phyloP scores from a whole-genome alignment of 2,797 vertebrate genomes.

The Eupleurogrammus muticus region DNA sequence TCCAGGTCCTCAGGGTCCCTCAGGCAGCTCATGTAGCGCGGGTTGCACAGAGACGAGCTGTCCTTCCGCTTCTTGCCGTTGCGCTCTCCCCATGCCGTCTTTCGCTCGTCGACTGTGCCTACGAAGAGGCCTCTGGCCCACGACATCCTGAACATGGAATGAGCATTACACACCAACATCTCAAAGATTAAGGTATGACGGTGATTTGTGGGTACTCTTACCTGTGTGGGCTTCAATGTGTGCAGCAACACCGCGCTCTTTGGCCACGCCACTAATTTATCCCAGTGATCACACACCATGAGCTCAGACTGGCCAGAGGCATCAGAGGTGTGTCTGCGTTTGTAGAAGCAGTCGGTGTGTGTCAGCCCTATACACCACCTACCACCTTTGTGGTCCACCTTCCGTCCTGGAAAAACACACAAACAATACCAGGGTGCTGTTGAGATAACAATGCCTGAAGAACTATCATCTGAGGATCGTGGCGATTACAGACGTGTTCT shows the following conservation, averaged over 20 bases:
- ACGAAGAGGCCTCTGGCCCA: constrained; percentile 95
- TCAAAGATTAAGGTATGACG: not conserved
- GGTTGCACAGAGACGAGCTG: constrained; percentile 88
- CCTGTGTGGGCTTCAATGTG: constrained; percentile 80
- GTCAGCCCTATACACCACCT: constrained; percentile 37
- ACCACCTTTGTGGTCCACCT: constrained; percentile 40
- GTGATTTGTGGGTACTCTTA: constrained; percentile 55
- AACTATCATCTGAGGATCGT: constrained; percentile 8
- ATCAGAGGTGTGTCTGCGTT: constrained; percentile 62
- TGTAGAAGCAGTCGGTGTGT: constrained; percentile 51
- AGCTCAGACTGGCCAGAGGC: constrained; percentile 69
- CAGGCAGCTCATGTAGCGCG: constrained; percentile 96
- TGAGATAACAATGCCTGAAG: constrained; percentile 23
- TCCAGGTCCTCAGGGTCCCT: constrained; percentile 89
- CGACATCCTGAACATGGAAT: constrained; percentile 88
- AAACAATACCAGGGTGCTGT: constrained; percentile 42
- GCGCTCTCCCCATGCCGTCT: constrained; percentile 96
- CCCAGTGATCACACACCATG: constrained; percentile 76
- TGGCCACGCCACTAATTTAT: constrained; percentile 82
- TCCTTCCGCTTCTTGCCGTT: constrained; percentile 92
- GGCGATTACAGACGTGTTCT: constrained; percentile 12
- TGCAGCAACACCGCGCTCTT: constrained; percentile 71
- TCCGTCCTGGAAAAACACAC: constrained; percentile 58
- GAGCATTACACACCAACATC: not conserved
- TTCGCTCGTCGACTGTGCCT: constrained; percentile 92